Conservation (phyloP, 1,140 invertebrate species). For the Anoplolepis gracilipes region DNA sequence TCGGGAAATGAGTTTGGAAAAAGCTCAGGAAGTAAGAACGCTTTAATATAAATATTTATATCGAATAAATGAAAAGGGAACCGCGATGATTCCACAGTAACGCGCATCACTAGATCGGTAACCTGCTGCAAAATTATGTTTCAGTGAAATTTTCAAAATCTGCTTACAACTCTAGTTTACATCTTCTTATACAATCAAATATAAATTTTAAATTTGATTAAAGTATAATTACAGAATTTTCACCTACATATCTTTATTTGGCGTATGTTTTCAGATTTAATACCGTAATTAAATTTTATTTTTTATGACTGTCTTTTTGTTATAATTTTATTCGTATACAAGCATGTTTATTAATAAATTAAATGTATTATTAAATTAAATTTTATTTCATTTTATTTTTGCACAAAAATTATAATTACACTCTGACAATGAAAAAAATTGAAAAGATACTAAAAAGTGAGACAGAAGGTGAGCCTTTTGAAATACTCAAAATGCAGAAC, state of each 20-base stretch:
- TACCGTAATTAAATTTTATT: not conserved
- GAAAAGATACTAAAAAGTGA: not conserved
- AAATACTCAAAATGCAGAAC: not conserved
- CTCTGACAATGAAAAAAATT: not conserved
- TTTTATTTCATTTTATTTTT: conserved; percentile 16
- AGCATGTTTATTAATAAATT: not conserved
- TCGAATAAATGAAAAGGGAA: not conserved
- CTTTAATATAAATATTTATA: conserved; percentile 71
- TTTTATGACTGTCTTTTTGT: not conserved
- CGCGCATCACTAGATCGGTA: not conserved
- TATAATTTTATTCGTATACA: not conserved
- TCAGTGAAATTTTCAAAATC: not conserved
- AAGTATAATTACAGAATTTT: not conserved
- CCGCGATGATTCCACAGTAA: not conserved
- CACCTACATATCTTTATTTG: not conserved
- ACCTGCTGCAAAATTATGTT: not conserved
- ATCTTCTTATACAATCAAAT: not conserved
- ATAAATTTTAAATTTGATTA: not conserved
- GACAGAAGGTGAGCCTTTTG: not conserved
- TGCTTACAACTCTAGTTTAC: not conserved
- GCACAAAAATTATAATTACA: not conserved
- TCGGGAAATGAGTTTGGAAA: conserved; percentile 82
- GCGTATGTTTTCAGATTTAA: not conserved
- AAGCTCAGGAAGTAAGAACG: conserved; percentile 78
- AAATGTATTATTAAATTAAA: too few relatives aligned